Conservation (phyloP, 2,113 vertebrate species). For the Lophius piscatorius region DNA sequence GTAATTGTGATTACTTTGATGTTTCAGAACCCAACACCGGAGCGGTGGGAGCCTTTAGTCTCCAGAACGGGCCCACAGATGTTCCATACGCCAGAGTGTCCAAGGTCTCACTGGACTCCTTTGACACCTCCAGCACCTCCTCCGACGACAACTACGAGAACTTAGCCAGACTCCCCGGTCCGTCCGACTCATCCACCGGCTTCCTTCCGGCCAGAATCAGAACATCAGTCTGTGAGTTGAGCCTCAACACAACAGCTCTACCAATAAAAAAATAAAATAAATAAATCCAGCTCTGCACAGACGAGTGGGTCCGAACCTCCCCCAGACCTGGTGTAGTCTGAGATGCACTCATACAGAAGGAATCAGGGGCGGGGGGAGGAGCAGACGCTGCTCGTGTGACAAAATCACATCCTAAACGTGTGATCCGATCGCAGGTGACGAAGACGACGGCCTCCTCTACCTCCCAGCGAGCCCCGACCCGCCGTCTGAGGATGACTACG, state of each 20-base stretch:
- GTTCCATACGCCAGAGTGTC: slow-evolving; percentile 13
- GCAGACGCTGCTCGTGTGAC: neutral
- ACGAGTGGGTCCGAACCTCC: no score
- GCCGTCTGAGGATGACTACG: slow-evolving; percentile 42
- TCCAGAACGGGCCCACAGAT: rapidly evolving
- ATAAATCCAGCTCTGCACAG: no score
- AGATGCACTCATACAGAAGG: no score
- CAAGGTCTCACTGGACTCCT: slow-evolving; percentile 66
- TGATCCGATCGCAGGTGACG: slow-evolving; percentile 22
- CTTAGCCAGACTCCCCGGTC: neutral
- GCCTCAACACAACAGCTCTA: no score
- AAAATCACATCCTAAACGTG: neutral
- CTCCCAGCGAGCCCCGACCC: slow-evolving; percentile 54
- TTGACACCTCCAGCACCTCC: slow-evolving; percentile 73
- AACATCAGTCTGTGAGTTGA: no score
- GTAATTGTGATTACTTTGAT: slow-evolving; percentile 1
- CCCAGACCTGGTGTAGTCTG: no score
- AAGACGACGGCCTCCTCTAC: slow-evolving; percentile 34
- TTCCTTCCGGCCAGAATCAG: neutral
- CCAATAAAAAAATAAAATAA: no score
- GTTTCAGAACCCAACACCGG: neutral
- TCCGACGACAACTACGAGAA: slow-evolving; percentile 74
- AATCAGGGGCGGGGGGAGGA: no score
- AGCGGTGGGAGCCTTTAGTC: rapidly evolving
- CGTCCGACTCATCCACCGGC: neutral